phyloP scores from a whole-genome alignment of 2,797 vertebrate species.

The Margarornis squamiger region DNA sequence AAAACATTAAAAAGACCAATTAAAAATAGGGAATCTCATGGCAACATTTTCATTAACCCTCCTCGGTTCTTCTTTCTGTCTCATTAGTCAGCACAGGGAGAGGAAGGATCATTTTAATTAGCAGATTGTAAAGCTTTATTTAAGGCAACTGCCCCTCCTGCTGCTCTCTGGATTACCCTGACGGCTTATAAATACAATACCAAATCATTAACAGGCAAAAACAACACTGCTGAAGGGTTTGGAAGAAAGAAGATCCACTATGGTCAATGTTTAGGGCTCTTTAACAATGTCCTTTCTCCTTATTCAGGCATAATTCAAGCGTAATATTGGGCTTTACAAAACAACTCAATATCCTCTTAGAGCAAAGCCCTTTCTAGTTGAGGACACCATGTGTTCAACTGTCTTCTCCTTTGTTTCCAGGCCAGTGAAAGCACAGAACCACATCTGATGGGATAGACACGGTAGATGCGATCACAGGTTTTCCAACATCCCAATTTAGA shows the following conservation, averaged over 20 bases:
- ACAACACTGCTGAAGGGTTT: not conserved
- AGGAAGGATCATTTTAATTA: slow-evolving; percentile 79
- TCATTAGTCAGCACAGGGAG: slow-evolving; percentile 68
- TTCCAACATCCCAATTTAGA: not conserved
- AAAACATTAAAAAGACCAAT: slow-evolving; percentile 67
- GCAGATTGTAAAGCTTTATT: slow-evolving; percentile 73
- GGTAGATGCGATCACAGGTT: not conserved
- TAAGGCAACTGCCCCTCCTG: slow-evolving; percentile 66
- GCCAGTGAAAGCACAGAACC: not conserved
- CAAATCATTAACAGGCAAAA: slow-evolving; percentile 57
- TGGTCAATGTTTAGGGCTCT: slow-evolving; percentile 39
- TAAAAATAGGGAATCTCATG: slow-evolving; percentile 43
- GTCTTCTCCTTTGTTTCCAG: slow-evolving; percentile 31
- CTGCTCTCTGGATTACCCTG: slow-evolving; percentile 72
- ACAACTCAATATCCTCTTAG: slow-evolving; percentile 53
- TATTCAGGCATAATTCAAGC: slow-evolving; percentile 66
- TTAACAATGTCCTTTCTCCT: slow-evolving; percentile 59
- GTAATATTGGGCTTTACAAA: slow-evolving; percentile 63
- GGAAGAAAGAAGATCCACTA: slow-evolving; percentile 45
- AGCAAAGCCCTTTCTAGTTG: slow-evolving; percentile 39
- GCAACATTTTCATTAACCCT: slow-evolving; percentile 74
- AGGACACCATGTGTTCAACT: slow-evolving; percentile 40
- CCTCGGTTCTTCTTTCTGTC: slow-evolving; percentile 55
- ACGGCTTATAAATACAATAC: slow-evolving; percentile 68
- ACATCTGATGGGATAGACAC: slow-evolving; percentile 29